phyloP scores from a whole-genome alignment of 2,797 vertebrate species.

The Acipenser transmontanus region DNA sequence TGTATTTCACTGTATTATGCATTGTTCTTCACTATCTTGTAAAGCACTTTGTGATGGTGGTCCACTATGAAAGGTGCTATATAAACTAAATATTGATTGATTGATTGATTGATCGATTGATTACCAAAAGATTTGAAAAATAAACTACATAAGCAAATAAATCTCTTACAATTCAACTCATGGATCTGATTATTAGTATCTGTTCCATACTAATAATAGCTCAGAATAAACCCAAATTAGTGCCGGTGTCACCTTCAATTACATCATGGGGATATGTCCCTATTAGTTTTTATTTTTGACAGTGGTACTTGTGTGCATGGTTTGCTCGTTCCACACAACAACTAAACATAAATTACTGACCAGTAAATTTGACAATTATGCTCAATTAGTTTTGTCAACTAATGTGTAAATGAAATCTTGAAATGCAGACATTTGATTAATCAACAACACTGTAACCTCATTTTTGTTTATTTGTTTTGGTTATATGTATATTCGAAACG shows the following conservation, averaged over 20 bases:
- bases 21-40: too few relatives aligned
- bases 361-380: conserved; percentile 75
- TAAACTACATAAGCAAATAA: too few relatives aligned
- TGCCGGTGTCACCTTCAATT: conserved; percentile 67
- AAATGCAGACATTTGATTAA: conserved; percentile 35
- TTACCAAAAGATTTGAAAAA: too few relatives aligned
- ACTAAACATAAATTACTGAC: conserved; percentile 72
- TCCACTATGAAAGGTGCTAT: too few relatives aligned
- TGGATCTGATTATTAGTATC: conserved; percentile 27
- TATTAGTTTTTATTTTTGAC: conserved; percentile 54
- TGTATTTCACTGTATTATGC: too few relatives aligned
- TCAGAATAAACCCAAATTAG: conserved; percentile 53
- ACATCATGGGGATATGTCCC: conserved; percentile 54
- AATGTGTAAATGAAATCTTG: conserved; percentile 44
- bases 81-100: too few relatives aligned
- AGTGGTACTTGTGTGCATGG: conserved; percentile 74
- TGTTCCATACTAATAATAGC: conserved; percentile 27
- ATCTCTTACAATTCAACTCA: conserved; percentile 9
- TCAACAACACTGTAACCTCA: conserved; percentile 49
- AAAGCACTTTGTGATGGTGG: too few relatives aligned
- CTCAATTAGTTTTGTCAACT: conserved; percentile 69
- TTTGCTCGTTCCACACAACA: conserved; percentile 60
- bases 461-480: conserved; percentile 27
- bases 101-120: too few relatives aligned
- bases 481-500: neutral